Base-by-base conservation (phyloP, 2,888 invertebrate species). In the Agriopis aurantiaria region DNA sequence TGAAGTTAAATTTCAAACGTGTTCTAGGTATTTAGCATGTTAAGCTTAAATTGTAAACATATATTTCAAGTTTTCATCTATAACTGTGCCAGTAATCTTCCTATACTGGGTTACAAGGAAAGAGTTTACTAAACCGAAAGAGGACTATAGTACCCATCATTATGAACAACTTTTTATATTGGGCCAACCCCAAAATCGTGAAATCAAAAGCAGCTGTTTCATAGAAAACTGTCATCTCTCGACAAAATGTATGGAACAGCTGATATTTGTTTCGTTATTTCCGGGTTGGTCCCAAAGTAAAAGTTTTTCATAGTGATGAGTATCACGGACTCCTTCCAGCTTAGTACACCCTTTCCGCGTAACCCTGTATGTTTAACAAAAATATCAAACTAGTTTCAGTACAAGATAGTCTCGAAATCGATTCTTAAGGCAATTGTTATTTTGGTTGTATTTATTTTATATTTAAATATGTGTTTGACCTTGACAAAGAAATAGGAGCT, bases 401-500 rank as follows among this genome's bases (percentile, higher is more conserved):
- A 52, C 52, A 52, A 3, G 52, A 11, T 11, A 10, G 17, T 40
- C 8, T 33, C 11, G n/a, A n/a, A n/a, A n/a, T n/a, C 53, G 33
- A 33, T 40, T n/a, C 33, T 12, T 40, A 8, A 41, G 11, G 8
- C 43, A 8, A 9, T 8, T 43, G 4, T 23, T 48, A 8, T 41
- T 33, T 48, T 12, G 8, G n/a, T 40, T 40, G n/a, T n/a, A 40
- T 55, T n/a, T 55, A 40, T 11, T 52, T 33, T 2, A 51, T 33
- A 65, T 69, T 65, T 52, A 68, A 58, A 58, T 68, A 43, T 45
- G 11, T 59, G 23, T 14, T 65, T 53, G 59, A 64, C 70, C 66
- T 71, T 71, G 66, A 60, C 70, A 67, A 59, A 55, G 66, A 71
- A 66, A 69, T 55, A 67, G 51, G 41, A 58, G 40, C 64, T 52